Conservation (phyloP, 1,140 invertebrate species). For the Megalopta genalis region DNA sequence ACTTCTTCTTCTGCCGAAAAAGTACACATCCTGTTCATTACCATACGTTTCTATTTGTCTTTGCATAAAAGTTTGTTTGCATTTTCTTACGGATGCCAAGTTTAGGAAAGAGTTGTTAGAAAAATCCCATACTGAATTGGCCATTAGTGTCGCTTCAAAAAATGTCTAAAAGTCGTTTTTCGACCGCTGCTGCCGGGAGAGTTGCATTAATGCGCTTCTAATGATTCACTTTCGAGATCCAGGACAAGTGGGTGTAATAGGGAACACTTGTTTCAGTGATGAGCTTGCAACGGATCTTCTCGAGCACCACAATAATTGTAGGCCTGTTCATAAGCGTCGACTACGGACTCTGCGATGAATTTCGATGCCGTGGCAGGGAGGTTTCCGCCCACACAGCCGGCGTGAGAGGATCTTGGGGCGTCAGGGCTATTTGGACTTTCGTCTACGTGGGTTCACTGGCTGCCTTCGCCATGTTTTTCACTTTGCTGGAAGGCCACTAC, state of each 20-base stretch:
- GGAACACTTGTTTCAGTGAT: slow-evolving; percentile 78
- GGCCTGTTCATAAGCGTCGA: slow-evolving; percentile 83
- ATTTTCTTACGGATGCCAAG: no score
- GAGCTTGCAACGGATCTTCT: slow-evolving; percentile 82
- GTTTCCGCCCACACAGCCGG: slow-evolving; percentile 71
- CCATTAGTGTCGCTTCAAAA: no score
- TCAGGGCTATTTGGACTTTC: slow-evolving; percentile 81
- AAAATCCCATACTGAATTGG: no score
- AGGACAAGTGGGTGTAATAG: neutral
- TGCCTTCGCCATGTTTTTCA: slow-evolving; percentile 80
- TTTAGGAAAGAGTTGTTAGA: no score
- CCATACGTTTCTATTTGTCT: no score
- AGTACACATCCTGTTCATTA: slow-evolving; percentile 73
- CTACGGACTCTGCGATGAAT: slow-evolving; percentile 83
- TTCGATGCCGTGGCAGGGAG: slow-evolving; percentile 81
- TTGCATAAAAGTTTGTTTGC: no score
- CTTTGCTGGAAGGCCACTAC: slow-evolving; percentile 78
- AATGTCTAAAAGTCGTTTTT: no score
- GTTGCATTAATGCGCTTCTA: no score
- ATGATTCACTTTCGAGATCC: neutral
- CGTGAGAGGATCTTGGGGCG: slow-evolving; percentile 79
- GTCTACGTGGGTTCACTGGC: slow-evolving; percentile 81
- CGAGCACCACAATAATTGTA: slow-evolving; percentile 82
- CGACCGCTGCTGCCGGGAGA: no score
- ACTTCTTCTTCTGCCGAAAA: slow-evolving; percentile 83